Base-by-base conservation (phyloP, 2,113 vertebrate species). In the Phaethornis superciliosus region DNA sequence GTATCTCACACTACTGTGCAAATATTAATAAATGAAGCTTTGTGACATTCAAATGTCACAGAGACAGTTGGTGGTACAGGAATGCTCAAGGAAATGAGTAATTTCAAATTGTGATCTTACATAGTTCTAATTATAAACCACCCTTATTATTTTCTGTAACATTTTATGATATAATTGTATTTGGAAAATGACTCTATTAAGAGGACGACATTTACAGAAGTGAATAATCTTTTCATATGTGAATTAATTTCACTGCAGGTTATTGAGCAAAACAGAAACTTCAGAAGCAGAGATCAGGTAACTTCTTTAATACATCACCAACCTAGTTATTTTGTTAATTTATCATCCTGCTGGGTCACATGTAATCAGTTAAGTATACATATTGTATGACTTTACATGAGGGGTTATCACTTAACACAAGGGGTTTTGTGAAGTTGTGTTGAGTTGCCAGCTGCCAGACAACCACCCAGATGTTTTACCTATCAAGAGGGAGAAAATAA, bases 1-100 rank as follows among this genome's bases (percentile, higher is more conserved):
- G 28, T 27, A 33, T 70, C 60, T 22, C 54, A 32, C 37, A 28
- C 19, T 23, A 4, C 49, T 54, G 62, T 78, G 69, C 58, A 94
- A 89, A 90, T 89, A 93, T 76, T 90, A 94, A 89, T 72, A 85
- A 86, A 68, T 23, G 89, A 72, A 65, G 30, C 65, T 62, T 42
- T 79, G 86, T 94, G 81, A 89, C 86, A 90, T 93, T 96, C 89
- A 92, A 85, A 94, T 90, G 62, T 68, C 67, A 32, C 59, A 30
- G 30, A 95, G 82, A 22, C 54, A 85, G 90, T 81, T 70, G 51
- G 74, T 79, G 77, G 80, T 55, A 72, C n/a, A 69, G 81, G 24
- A 72, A 79, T 21, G 44, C 60, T 92, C 52, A 84, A 69, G 77
- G 30, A 64, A 86, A 79, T 92, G 86, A 95, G 62, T 86, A 90